Conservation (phyloP, 2,888 invertebrate genomes). For the Chrysolina haemoptera region DNA sequence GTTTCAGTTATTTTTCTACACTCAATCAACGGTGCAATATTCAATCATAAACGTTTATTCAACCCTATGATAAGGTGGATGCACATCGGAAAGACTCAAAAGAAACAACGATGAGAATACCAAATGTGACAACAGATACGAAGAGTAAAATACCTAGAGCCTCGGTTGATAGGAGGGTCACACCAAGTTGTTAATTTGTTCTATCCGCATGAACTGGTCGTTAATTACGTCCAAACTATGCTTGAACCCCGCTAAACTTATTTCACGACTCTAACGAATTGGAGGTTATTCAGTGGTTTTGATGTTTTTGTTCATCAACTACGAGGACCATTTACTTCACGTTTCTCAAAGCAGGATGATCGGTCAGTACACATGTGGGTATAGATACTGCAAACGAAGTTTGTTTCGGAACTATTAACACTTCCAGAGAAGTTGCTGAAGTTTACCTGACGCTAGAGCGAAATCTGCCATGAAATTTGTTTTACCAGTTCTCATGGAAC, state of each 20-base stretch:
- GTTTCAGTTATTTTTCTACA: no score
- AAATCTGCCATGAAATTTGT: no score
- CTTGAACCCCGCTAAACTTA: neutral
- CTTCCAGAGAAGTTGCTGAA: no score
- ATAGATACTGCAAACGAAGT: no score
- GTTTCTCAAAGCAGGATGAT: neutral
- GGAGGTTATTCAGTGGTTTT: neutral
- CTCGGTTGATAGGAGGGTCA: neutral
- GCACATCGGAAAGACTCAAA: no score
- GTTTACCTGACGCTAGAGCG: no score
- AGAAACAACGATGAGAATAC: neutral
- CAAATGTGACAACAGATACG: neutral
- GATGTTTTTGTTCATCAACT: slow-evolving; percentile 2
- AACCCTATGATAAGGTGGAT: no score
- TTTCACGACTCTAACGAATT: slow-evolving; percentile 3
- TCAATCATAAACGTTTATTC: no score
- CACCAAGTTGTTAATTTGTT: slow-evolving; percentile 11
- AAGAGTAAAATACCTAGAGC: neutral
- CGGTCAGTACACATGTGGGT: no score
- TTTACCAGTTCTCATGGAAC: no score
- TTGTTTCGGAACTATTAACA: no score
- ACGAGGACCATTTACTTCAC: neutral
- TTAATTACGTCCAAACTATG: neutral
- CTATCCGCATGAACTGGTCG: neutral
- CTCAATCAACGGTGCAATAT: no score